These are phyloP conservation scores for Meteorus sp. DNA, from an alignment of 1,140 invertebrate species.

Conservation along the genomic window DNA sequence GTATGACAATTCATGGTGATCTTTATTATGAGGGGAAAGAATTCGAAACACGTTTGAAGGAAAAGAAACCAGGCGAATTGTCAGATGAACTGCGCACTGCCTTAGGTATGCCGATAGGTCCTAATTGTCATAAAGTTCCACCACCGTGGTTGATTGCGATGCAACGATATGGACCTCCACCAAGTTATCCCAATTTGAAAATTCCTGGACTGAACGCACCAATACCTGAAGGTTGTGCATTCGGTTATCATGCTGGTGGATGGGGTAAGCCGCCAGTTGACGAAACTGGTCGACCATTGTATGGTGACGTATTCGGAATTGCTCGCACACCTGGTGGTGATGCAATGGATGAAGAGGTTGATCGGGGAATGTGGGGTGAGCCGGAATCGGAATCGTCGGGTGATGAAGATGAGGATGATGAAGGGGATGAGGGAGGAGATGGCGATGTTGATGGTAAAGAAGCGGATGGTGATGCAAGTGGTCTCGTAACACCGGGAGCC, in stretches of 20 bases:
- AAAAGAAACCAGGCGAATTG: constrained; percentile 98
- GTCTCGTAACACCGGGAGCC: constrained; percentile 76
- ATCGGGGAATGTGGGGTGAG: constrained; percentile 95
- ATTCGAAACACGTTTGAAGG: constrained; percentile 95
- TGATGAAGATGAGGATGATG: constrained; percentile 81
- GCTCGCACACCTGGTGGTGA: constrained; percentile 62
- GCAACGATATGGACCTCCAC: constrained; percentile 98
- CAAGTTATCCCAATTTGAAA: constrained; percentile 98
- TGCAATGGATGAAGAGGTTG: constrained; percentile 82
- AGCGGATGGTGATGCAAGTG: constrained; percentile 70
- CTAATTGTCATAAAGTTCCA: constrained; percentile 84
- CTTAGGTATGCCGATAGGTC: constrained; percentile 97
- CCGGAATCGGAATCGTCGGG: constrained; percentile 93
- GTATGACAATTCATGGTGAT: constrained; percentile 98
- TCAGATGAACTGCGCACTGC: constrained; percentile 95
- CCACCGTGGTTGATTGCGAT: constrained; percentile 99
- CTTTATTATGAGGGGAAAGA: constrained; percentile 99
- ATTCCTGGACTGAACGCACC: constrained; percentile 92
- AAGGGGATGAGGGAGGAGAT: constrained; percentile 74
- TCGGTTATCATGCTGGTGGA: constrained; percentile 98
- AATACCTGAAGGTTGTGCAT: constrained; percentile 94
- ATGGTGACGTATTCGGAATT: constrained; percentile 96
- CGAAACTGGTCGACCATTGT: constrained; percentile 94
- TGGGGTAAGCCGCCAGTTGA: constrained; percentile 99
- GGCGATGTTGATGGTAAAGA: constrained; percentile 71